A percentile compares a stretch with the other conserved stretches of the same genome.
These are phyloP conservation scores for Lepus americanus DNA, from an alignment of 2,113 vertebrate species.

Conservation along the genomic window DNA sequence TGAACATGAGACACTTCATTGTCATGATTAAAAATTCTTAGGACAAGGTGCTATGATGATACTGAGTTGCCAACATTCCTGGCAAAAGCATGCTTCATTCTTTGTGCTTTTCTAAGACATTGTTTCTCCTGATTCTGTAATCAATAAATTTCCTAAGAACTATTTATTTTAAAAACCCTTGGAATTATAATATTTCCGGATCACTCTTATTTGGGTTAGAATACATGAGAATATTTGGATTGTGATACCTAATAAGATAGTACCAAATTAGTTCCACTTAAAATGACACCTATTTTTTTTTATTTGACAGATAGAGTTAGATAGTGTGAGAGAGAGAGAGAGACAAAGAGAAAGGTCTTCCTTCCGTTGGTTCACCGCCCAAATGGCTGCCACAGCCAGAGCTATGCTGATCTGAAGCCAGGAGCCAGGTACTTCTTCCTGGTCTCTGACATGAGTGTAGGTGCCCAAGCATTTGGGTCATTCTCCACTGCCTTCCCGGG, in stretches of 20 bases:
- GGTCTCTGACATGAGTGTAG: too few species aligned
- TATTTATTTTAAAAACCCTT: neutral
- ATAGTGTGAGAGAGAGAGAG: too few species aligned
- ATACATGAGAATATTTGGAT: neutral
- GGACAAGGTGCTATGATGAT: neutral
- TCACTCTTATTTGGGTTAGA: neutral
- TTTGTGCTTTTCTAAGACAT: neutral
- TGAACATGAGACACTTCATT: neutral
- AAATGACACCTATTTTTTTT: neutral
- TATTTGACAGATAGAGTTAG: too few species aligned
- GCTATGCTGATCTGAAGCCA: too few species aligned
- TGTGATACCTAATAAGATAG: neutral
- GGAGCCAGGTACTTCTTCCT: too few species aligned
- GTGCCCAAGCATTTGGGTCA: too few species aligned
- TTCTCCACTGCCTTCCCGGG: too few species aligned
- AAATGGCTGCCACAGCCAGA: too few species aligned
- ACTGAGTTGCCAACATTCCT: neutral
- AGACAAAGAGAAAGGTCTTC: too few species aligned
- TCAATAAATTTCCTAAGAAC: neutral
- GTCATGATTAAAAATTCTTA: neutral
- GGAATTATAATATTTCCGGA: constrained; percentile 27
- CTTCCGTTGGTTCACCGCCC: too few species aligned
- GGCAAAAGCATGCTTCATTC: neutral
- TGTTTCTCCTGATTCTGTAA: neutral
- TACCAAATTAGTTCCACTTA: neutral